A percentile compares a stretch with the other conserved stretches of the same genome.
These are phyloP conservation scores for Eutrigla gurnardus DNA, from an alignment of 2,797 vertebrate species.

Conservation along the genomic window DNA sequence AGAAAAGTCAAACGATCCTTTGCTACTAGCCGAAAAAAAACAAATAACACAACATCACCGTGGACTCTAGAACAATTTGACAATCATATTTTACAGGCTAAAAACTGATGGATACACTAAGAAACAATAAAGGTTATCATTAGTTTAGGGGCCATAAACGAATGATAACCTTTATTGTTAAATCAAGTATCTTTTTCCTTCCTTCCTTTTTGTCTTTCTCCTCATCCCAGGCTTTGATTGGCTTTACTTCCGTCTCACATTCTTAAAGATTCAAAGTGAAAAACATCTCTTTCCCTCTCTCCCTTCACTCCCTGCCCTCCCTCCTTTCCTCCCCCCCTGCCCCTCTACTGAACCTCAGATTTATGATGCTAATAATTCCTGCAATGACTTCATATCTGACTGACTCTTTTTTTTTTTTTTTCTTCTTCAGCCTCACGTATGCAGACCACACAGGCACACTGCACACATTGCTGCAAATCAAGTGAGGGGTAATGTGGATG, in stretches of 20 bases:
- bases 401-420: no score
- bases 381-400: slow-evolving; percentile 71
- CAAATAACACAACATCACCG: not conserved
- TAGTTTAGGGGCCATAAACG: not conserved
- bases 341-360: slow-evolving; percentile 59
- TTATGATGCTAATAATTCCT: slow-evolving; percentile 67
- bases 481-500: slow-evolving; percentile 17
- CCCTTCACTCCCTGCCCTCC: not conserved
- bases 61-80: not conserved
- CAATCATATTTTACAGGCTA: not conserved
- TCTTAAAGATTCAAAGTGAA: slow-evolving; percentile 19
- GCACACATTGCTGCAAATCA: slow-evolving; percentile 52
- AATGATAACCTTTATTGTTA: not conserved
- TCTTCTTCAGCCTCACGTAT: slow-evolving; percentile 58
- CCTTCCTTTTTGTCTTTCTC: not conserved
- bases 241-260: slow-evolving; percentile 14
- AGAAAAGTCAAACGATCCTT: not conserved
- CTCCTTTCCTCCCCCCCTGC: slow-evolving; percentile 22
- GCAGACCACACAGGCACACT: slow-evolving; percentile 41
- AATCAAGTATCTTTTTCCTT: not conserved
- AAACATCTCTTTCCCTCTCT: slow-evolving; percentile 18
- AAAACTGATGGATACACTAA: not conserved
- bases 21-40: not conserved
- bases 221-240: slow-evolving; percentile 2
- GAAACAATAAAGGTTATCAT: not conserved